phyloP scores from a whole-genome alignment of 1,140 invertebrate species.

The Propsilocerus akamusi region DNA sequence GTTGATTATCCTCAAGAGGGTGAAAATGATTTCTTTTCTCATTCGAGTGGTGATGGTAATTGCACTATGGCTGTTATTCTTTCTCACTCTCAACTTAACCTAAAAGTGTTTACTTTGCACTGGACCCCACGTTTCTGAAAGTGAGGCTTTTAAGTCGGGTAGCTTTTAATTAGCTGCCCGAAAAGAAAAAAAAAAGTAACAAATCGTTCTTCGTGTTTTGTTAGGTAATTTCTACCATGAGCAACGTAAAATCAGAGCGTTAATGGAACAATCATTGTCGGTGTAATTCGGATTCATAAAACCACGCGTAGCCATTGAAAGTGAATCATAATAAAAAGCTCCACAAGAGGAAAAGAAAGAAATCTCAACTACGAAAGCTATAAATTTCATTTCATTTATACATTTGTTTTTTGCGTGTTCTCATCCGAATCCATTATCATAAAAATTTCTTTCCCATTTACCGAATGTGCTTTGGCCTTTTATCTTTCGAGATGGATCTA shows the following conservation, averaged over 20 bases:
- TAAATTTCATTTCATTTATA: slow-evolving; percentile 1
- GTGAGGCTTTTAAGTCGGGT: no score
- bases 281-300: not conserved
- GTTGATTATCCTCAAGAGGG: slow-evolving; percentile 1
- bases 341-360: not conserved
- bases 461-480: not conserved
- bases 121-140: no score
- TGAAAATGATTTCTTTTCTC: not conserved
- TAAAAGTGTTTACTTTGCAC: no score
- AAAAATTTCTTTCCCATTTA: no score
- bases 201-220: no score
- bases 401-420: not conserved
- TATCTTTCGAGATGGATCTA: not conserved
- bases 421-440: not conserved
- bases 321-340: not conserved
- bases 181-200: no score
- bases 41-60: no score
- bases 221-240: no score
- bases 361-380: not conserved
- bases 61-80: no score
- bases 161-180: no score
- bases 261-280: not conserved
- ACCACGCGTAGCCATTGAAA: not conserved
- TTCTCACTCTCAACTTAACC: no score
- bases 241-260: no score